Evolutionary conservation across 2,888 invertebrate genomes (phyloP), one percentile per base, ranked within the genome.

Genomic region (Caenorhabditis drosophilae): DNA sequence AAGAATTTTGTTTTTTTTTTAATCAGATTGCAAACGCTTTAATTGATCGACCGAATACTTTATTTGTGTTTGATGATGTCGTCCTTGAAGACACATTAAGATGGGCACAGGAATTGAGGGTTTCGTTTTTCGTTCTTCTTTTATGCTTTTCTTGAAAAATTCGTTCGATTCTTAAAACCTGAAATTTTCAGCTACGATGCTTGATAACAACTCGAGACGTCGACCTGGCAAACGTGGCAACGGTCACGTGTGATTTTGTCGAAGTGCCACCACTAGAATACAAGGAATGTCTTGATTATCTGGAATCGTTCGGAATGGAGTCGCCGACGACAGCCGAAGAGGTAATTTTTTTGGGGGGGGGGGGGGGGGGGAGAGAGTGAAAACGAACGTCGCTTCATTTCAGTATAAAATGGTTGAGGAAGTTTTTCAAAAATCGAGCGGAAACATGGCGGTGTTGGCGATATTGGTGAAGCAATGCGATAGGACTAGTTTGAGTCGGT

Each of bases 41-140:
- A 0, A 57, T 70, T 16, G 73, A 73, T 31, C 49, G 61, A 0
- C 73, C 73, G n/a, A 61, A 67, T 44, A 49, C 58, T 1, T 36
- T 73, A 0, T 51, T 73, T 26, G 64, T 73, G 7, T 31, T 73
- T n/a, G 73, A 73, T 42, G 73, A 73, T 48, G 69, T 73, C 20
- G 61, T 60, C 11, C 55, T 46, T 25, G 62, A 56, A 22, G 73
- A 73, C 22, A 70, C 69, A 1, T 54, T 73, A 2, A 35, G 59
- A 11, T 67, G 67, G 63, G 67, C 67, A 16, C 63, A 69, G 31
- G 54, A 66, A 23, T 42, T 72, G 9, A 38, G 63, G 23, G 57
- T 63, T n/a, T n/a, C n/a, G n/a, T n/a, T n/a, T n/a, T n/a, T n/a
- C n/a, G n/a, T n/a, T n/a, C n/a, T n/a, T n/a, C n/a, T n/a, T n/a